Conservation (phyloP, 2,888 invertebrate species). For the Drosophila helvetica region DNA sequence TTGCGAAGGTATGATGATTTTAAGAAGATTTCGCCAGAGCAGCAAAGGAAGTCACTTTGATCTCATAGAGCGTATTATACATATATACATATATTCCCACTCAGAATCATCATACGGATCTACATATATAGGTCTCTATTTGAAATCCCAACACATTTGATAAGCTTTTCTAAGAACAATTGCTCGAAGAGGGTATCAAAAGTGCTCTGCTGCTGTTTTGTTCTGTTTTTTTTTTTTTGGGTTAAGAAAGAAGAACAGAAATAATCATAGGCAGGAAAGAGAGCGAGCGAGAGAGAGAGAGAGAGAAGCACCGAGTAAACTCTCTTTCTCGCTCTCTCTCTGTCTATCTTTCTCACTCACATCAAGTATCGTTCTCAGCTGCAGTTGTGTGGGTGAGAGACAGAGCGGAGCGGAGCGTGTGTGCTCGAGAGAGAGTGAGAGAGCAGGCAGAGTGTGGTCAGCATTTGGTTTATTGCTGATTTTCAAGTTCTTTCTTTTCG, state of each 20-base stretch:
- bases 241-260: slow-evolving; percentile 50
- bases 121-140: too few relatives aligned
- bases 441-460: slow-evolving; percentile 49
- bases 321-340: slow-evolving; percentile 5
- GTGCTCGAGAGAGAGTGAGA: slow-evolving; percentile 19
- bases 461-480: slow-evolving; percentile 34
- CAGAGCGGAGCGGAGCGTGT: neutral
- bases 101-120: neutral
- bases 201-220: neutral
- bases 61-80: neutral
- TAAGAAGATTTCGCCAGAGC: neutral
- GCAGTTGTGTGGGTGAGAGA: slow-evolving; percentile 64
- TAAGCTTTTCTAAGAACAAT: too few relatives aligned
- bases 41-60: neutral
- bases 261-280: slow-evolving; percentile 21
- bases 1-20: neutral
- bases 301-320: slow-evolving; percentile 32
- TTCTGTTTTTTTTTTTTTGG: slow-evolving; percentile 9
- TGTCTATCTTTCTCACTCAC: slow-evolving; percentile 11
- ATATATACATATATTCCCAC: neutral
- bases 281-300: neutral
- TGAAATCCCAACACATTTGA: too few relatives aligned
- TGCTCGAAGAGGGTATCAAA: neutral
- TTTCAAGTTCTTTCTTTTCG: slow-evolving; percentile 40
- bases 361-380: slow-evolving; percentile 64